These are phyloP conservation scores for Gnathonemus longibarbis DNA, from an alignment of 2,113 vertebrate species.

Conservation along the genomic window DNA sequence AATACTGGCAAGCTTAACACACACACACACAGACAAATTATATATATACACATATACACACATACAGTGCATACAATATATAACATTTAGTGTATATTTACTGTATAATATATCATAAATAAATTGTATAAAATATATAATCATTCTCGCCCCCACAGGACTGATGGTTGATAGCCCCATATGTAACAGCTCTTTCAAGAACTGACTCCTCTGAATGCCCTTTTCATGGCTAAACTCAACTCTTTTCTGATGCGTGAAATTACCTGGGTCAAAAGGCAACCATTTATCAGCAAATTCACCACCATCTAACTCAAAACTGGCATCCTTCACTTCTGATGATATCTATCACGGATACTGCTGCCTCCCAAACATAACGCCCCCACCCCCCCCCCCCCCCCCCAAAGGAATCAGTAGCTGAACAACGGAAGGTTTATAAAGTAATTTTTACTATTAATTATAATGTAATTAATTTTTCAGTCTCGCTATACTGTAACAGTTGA, in stretches of 20 bases:
- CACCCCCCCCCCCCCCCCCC: not conserved
- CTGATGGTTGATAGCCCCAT: not conserved
- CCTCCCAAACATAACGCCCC: not conserved
- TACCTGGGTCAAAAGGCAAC: conserved; percentile 36
- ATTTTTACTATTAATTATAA: not conserved
- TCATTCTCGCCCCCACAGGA: not conserved
- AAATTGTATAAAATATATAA: conserved; percentile 28
- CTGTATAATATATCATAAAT: not conserved
- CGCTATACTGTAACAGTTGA: not conserved
- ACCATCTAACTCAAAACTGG: not conserved
- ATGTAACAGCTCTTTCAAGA: not conserved
- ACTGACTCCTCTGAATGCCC: not conserved
- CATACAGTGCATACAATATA: not conserved
- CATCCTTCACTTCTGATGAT: conserved; percentile 27
- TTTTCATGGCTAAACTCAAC: conserved; percentile 31
- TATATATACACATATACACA: not conserved
- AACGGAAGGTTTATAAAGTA: too few relatives aligned
- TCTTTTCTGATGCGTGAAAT: conserved; percentile 51
- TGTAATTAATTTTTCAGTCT: not conserved
- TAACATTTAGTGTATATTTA: not conserved
- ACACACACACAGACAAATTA: too few relatives aligned
- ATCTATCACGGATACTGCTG: not conserved
- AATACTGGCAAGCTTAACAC: not conserved
- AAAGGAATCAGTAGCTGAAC: not conserved
- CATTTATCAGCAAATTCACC: conserved; percentile 44